These are phyloP conservation scores for Erebia aethiops DNA, from an alignment of 2,888 invertebrate genomes.

Conservation along the genomic window DNA sequence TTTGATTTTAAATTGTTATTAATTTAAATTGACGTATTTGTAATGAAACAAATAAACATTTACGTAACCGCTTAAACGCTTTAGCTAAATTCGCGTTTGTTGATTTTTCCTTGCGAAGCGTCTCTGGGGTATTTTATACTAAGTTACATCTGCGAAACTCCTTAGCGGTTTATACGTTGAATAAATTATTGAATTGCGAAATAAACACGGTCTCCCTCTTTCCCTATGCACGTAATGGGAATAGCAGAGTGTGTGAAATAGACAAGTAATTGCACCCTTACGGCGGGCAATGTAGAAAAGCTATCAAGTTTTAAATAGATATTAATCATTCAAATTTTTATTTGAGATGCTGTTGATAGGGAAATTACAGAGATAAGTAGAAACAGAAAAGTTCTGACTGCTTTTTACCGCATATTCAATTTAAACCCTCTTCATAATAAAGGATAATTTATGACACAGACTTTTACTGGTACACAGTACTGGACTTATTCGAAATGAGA, in stretches of 20 bases:
- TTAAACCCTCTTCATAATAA: not conserved
- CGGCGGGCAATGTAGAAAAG: conserved; percentile 32
- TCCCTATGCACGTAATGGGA: conserved; percentile 42
- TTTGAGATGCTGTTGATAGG: not conserved
- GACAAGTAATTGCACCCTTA: conserved; percentile 44
- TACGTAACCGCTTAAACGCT: conserved; percentile 1
- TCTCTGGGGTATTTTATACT: conserved; percentile 36
- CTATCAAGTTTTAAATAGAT: conserved; percentile 17
- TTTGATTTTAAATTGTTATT: too few species aligned
- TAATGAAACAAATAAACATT: conserved; percentile 17
- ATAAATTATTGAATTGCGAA: conserved; percentile 43
- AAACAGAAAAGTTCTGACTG: too few species aligned
- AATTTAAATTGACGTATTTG: not conserved
- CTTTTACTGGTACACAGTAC: too few species aligned
- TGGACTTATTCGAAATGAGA: too few species aligned
- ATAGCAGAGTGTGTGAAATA: conserved; percentile 43
- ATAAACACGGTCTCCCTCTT: conserved; percentile 36
- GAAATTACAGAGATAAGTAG: not conserved
- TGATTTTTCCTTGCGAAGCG: conserved; percentile 24
- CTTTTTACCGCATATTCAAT: not conserved
- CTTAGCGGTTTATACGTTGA: conserved; percentile 40
- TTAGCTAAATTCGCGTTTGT: conserved; percentile 19
- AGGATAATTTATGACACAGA: not conserved
- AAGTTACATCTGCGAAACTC: conserved; percentile 36
- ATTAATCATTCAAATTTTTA: conserved; percentile 11